These are phyloP conservation scores for Falco concolor DNA, from an alignment of 2,797 vertebrate species.

Conservation along the genomic window DNA sequence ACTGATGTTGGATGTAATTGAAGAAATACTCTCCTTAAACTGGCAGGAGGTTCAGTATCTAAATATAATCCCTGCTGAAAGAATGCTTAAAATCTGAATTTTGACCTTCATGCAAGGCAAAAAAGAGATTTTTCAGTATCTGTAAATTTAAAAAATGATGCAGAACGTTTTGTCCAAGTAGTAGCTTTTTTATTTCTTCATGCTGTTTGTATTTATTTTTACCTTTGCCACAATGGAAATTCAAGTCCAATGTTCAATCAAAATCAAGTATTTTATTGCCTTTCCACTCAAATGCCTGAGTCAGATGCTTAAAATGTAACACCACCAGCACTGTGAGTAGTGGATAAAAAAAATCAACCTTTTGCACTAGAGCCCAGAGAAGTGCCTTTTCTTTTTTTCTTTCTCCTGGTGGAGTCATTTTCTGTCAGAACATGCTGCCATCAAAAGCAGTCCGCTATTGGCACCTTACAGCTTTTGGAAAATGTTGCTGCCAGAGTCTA, in stretches of 20 bases:
- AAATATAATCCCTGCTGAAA: not conserved
- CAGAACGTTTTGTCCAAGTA: not conserved
- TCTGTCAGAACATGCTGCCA: not conserved
- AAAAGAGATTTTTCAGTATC: not conserved
- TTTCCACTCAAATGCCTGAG: not conserved
- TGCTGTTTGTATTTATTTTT: constrained; percentile 13
- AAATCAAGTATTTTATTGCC: not conserved
- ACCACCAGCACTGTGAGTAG: not conserved
- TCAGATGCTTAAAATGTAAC: not conserved
- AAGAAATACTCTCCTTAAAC: not conserved
- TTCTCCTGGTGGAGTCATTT: not conserved
- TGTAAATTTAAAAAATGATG: not conserved
- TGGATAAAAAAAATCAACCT: not conserved
- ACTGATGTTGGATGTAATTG: not conserved
- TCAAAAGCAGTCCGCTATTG: not conserved
- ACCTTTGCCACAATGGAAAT: not conserved
- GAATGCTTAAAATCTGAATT: not conserved
- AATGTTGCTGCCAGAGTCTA: not conserved
- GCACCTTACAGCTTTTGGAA: not conserved
- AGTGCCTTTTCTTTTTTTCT: not conserved
- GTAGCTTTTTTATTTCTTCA: not conserved
- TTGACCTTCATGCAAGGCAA: not conserved
- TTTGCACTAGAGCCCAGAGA: not conserved
- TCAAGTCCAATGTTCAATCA: not conserved
- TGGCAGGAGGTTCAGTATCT: not conserved